Percentiles rank a stretch among this genome's conserved stretches.
phyloP scores from a whole-genome alignment of 2,797 vertebrate species.

The Phyllotis vaccarum region DNA sequence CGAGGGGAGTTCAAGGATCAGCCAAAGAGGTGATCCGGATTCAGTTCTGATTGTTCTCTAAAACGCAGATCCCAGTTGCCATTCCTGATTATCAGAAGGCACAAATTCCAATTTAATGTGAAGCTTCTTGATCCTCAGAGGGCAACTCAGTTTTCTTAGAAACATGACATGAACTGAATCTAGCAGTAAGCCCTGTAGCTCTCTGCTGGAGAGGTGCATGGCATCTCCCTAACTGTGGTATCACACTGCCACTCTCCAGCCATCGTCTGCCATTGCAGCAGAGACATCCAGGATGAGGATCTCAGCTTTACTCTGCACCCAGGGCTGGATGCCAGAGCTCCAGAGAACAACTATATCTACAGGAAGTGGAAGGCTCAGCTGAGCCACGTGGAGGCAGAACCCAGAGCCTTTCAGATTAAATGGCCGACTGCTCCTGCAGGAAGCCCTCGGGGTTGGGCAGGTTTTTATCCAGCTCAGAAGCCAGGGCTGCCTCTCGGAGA shows the following conservation, averaged over 20 bases:
- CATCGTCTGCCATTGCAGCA: constrained; percentile 46
- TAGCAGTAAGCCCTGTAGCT: background rate
- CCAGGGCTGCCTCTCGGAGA: constrained; percentile 94
- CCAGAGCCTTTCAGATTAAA: constrained; percentile 85
- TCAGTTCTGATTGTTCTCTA: constrained; percentile 65
- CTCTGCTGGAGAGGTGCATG: no score
- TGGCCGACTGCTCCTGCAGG: constrained; percentile 94
- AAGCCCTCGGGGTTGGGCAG: constrained; percentile 86
- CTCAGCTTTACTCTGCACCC: background rate
- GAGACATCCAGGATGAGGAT: background rate
- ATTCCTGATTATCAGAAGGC: constrained; percentile 42
- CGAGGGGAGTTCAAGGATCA: background rate
- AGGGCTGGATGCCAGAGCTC: background rate
- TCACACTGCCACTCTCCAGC: constrained; percentile 71
- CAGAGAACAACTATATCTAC: constrained; percentile 16
- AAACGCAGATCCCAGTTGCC: constrained; percentile 12
- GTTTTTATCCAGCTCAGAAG: constrained; percentile 92
- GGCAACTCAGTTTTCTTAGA: constrained; percentile 9
- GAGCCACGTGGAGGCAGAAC: background rate
- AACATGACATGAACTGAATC: constrained; percentile 17
- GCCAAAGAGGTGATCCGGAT: background rate
- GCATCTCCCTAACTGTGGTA: background rate
- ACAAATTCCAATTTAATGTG: constrained; percentile 43
- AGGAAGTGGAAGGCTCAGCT: background rate
- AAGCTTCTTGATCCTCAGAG: constrained; percentile 48